Conservation (phyloP, 2,797 vertebrate genomes). For the Neomorphus geoffroyi region DNA sequence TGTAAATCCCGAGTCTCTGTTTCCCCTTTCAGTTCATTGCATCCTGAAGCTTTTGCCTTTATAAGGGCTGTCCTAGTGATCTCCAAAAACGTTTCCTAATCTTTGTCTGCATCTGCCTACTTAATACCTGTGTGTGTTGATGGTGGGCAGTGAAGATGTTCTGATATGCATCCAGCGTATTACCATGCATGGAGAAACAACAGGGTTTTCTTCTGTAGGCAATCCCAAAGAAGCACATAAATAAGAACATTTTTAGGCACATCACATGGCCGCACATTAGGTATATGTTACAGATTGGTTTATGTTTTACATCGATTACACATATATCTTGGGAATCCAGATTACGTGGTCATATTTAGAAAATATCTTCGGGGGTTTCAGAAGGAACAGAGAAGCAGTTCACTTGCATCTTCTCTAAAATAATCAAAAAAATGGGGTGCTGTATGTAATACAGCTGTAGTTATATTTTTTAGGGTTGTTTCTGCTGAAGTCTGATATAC, state of each 20-base stretch:
- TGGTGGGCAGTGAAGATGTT: background rate
- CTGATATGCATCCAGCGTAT: background rate
- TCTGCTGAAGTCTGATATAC: background rate
- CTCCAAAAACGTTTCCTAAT: background rate
- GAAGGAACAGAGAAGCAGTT: background rate
- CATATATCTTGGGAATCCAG: background rate
- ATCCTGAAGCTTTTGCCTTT: background rate
- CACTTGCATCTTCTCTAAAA: background rate
- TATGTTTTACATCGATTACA: background rate
- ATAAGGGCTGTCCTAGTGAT: background rate
- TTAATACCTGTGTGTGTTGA: background rate
- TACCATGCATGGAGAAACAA: background rate
- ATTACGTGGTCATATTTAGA: accelerated
- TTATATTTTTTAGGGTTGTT: background rate
- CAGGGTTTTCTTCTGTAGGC: background rate
- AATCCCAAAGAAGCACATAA: background rate
- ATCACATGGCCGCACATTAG: background rate
- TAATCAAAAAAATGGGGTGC: background rate
- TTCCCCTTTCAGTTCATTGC: background rate
- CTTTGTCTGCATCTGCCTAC: background rate
- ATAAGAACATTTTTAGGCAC: background rate
- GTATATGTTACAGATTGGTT: background rate
- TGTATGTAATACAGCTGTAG: background rate
- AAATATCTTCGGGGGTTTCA: background rate
- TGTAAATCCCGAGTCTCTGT: constrained; percentile 11